Percentiles rank a stretch among this genome's conserved stretches.
These are phyloP conservation scores for Aegotheles bennettii DNA, from an alignment of 2,113 vertebrate species.

Conservation along the genomic window DNA sequence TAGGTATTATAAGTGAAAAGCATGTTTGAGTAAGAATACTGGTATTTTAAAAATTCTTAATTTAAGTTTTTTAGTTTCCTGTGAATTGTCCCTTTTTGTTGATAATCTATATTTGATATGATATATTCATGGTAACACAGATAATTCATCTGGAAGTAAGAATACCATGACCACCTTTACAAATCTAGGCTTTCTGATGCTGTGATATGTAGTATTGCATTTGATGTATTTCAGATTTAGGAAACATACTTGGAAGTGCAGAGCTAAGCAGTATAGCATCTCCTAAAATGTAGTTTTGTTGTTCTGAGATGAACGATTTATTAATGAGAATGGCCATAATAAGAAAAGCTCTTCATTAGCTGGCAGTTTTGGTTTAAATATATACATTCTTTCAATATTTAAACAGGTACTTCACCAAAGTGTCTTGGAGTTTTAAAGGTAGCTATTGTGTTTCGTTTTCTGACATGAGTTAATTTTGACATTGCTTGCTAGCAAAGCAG, in stretches of 20 bases:
- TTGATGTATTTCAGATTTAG: background rate
- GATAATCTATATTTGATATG: background rate
- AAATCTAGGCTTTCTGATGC: background rate
- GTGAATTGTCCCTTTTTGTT: background rate
- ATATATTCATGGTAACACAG: background rate
- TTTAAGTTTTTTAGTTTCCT: background rate
- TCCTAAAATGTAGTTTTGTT: background rate
- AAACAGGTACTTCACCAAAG: background rate
- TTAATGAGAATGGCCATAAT: background rate
- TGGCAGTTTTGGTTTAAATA: background rate
- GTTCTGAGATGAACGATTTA: background rate
- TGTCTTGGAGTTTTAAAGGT: background rate
- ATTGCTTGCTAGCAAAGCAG: background rate
- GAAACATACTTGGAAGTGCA: background rate
- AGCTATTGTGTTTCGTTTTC: background rate
- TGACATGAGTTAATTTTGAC: background rate
- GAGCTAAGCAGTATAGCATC: background rate
- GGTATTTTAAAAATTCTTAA: background rate
- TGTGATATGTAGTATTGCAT: rapidly evolving
- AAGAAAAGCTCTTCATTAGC: background rate
- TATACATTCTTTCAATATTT: background rate
- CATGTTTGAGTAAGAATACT: background rate
- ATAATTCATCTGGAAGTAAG: background rate
- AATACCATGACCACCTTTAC: background rate
- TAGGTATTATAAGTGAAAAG: background rate